Conservation (phyloP, 92 coral and sea anemone species). For the Epizoanthus ramosus region DNA sequence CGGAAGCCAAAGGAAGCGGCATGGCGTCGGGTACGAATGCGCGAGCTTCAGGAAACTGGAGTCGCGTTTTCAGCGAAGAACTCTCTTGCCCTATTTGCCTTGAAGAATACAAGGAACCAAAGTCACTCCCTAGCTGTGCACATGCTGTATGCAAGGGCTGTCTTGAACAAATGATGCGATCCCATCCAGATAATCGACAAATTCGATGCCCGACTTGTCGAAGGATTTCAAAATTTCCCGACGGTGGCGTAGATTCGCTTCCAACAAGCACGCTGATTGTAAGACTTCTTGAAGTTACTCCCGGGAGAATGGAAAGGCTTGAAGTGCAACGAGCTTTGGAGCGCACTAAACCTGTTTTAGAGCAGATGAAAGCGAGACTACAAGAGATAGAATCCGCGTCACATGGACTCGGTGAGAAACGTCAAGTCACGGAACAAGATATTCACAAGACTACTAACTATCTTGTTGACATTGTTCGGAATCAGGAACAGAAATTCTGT, state of each 20-base stretch:
- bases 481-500: conserved; percentile 63
- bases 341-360: conserved; percentile 73
- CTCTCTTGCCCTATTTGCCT: conserved; percentile 87
- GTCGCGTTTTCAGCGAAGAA: conserved; percentile 76
- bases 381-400: conserved; percentile 52
- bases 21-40: conserved; percentile 32
- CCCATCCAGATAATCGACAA: conserved; percentile 43
- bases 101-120: conserved; percentile 82
- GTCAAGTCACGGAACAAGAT: conserved; percentile 53
- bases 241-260: conserved; percentile 65
- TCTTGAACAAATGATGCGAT: conserved; percentile 69
- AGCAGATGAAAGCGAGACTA: conserved; percentile 58
- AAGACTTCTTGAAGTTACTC: conserved; percentile 76
- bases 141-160: conserved; percentile 81
- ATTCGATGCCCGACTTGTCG: conserved; percentile 84
- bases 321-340: conserved; percentile 82
- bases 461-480: conserved; percentile 55
- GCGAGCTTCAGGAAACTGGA: conserved; percentile 14
- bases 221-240: conserved; percentile 60
- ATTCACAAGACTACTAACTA: conserved; percentile 62
- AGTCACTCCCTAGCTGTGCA: conserved; percentile 83
- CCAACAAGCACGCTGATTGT: conserved; percentile 80
- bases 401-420: conserved; percentile 40
- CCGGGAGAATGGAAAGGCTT: conserved; percentile 75
- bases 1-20: conserved; percentile 7